phyloP scores from a whole-genome alignment of 2,113 vertebrate species.

The Nipponia nippon region DNA sequence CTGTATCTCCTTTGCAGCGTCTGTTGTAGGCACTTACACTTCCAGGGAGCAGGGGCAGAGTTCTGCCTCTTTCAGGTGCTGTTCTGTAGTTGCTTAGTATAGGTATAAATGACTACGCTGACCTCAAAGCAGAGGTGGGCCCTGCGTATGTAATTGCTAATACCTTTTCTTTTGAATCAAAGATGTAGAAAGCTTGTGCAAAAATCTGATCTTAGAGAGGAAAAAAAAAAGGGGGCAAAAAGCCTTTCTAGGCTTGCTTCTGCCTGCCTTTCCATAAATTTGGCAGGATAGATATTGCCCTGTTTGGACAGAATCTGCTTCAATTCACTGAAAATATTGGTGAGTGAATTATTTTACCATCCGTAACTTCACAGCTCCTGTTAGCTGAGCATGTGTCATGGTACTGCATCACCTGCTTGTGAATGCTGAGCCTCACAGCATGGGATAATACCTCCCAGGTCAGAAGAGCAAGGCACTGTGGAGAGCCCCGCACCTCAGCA shows the following conservation, averaged over 20 bases:
- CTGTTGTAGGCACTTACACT: accelerated
- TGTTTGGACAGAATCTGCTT: background rate
- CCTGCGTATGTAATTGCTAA: background rate
- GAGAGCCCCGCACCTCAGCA: background rate
- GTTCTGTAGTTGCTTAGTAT: background rate
- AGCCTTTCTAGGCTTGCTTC: background rate
- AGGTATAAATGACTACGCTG: background rate
- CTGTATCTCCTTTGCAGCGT: background rate
- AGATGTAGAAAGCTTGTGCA: background rate
- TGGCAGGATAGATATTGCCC: background rate
- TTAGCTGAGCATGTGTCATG: background rate
- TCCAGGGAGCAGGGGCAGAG: background rate
- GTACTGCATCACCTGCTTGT: background rate
- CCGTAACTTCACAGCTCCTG: background rate
- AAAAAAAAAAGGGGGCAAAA: background rate
- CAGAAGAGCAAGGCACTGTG: background rate
- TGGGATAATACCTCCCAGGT: background rate
- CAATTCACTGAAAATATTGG: background rate
- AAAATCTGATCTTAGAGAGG: background rate
- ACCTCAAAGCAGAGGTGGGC: background rate
- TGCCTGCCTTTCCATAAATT: background rate
- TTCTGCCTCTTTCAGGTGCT: background rate
- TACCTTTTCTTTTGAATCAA: background rate
- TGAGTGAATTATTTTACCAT: background rate
- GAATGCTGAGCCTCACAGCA: background rate